Conservation (phyloP, 2,888 invertebrate species). For the Toxonevra muliebris region DNA sequence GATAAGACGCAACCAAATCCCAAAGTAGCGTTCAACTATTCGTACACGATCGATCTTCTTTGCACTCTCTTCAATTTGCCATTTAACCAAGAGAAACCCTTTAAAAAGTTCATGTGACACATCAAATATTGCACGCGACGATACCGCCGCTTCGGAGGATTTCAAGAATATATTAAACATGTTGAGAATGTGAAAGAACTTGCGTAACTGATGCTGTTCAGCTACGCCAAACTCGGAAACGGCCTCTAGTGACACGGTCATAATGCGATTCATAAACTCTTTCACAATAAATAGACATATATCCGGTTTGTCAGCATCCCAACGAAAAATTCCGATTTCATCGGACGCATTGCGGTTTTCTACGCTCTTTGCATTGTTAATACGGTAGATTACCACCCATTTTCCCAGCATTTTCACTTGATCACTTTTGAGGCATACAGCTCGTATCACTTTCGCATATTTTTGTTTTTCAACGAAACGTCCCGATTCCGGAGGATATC, state of each 20-base stretch:
- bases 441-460: conserved; percentile 66
- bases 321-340: conserved; percentile 51
- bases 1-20: conserved; percentile 76
- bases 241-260: conserved; percentile 65
- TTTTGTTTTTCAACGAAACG: conserved; percentile 52
- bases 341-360: conserved; percentile 74
- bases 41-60: conserved; percentile 71
- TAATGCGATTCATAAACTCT: conserved; percentile 52
- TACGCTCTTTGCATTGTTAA: conserved; percentile 69
- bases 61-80: conserved; percentile 70
- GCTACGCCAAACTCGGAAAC: conserved; percentile 69
- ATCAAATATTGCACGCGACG: conserved; percentile 71
- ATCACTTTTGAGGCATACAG: conserved; percentile 73
- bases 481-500: conserved; percentile 68
- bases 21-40: conserved; percentile 72
- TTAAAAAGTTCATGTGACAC: conserved; percentile 70
- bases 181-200: conserved; percentile 70
- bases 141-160: conserved; percentile 75
- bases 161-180: conserved; percentile 65
- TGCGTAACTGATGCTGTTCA: conserved; percentile 64
- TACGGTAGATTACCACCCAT: conserved; percentile 77
- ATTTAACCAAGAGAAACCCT: conserved; percentile 69
- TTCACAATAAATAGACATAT: conserved; percentile 47
- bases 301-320: conserved; percentile 43
- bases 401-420: conserved; percentile 69